Evolutionary conservation across 2,113 vertebrate genomes (phyloP).

Genomic region (Cinclus cinclus): DNA sequence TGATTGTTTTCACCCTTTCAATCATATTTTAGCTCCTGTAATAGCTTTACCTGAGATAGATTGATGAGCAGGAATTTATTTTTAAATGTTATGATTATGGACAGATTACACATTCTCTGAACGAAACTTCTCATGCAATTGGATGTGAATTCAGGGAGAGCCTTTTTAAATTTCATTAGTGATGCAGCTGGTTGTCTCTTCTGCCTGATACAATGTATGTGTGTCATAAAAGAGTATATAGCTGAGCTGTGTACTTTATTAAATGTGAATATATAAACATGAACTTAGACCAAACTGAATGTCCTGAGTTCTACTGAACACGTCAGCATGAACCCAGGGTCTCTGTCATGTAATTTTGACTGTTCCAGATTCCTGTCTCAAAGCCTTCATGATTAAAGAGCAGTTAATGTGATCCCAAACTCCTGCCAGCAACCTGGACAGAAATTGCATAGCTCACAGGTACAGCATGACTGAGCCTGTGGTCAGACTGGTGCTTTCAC

Average conservation of each 20-base stretch:
- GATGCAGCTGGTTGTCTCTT: background rate
- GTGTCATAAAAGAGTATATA: background rate
- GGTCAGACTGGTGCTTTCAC: background rate
- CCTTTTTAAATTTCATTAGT: background rate
- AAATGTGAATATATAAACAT: background rate
- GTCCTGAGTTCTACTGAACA: background rate
- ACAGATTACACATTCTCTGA: background rate
- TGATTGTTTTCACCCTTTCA: background rate
- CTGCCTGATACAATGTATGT: background rate
- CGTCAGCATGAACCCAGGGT: background rate
- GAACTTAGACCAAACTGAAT: background rate
- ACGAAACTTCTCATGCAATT: background rate
- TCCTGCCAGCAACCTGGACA: background rate
- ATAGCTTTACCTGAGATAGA: background rate
- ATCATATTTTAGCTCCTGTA: background rate
- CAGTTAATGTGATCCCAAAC: background rate
- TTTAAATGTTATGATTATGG: background rate
- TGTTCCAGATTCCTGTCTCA: background rate
- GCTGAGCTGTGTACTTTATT: background rate
- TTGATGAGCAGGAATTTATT: conserved; percentile 13
- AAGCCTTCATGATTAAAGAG: background rate
- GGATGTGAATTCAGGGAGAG: background rate
- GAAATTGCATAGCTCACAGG: background rate
- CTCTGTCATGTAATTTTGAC: background rate
- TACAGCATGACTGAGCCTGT: background rate